Conservation (phyloP, 2,797 vertebrate genomes). For the Tenualosa ilisha region DNA sequence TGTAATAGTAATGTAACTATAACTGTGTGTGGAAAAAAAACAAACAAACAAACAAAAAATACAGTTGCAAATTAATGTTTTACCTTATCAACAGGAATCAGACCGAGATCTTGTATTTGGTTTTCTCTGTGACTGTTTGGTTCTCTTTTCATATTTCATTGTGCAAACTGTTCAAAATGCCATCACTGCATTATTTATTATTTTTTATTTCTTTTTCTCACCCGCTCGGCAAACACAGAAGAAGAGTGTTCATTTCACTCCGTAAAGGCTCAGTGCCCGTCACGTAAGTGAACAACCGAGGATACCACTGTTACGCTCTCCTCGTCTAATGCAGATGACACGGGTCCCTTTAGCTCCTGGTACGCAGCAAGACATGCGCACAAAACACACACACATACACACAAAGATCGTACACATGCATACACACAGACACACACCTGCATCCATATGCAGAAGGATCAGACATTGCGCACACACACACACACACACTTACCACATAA, state of each 20-base stretch:
- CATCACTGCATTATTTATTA: conserved; percentile 87
- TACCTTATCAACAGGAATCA: conserved; percentile 64
- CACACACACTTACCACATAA: neutral
- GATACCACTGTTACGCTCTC: conserved; percentile 84
- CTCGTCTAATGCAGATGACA: conserved; percentile 84
- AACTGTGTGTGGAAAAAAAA: conserved; percentile 60
- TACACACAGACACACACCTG: neutral
- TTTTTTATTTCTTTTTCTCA: conserved; percentile 81
- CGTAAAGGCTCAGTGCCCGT: conserved; percentile 98
- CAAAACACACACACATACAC: neutral
- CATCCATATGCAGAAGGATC: neutral
- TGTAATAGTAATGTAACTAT: conserved; percentile 70
- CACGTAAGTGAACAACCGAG: conserved; percentile 99
- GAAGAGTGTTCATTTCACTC: conserved; percentile 99
- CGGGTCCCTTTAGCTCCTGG: conserved; percentile 78
- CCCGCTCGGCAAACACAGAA: conserved; percentile 98
- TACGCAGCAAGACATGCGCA: conserved; percentile 57
- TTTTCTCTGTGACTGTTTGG: conserved; percentile 60
- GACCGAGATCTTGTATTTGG: conserved; percentile 66
- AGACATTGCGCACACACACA: conserved; percentile 9
- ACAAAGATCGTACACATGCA: conserved; percentile 15
- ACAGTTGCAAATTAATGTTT: conserved; percentile 65
- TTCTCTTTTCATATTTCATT: conserved; percentile 70
- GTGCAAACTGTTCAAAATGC: conserved; percentile 81
- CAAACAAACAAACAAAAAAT: conserved; percentile 62